Evolutionary conservation across 2,888 invertebrate genomes (phyloP), one percentile per base, ranked within the genome.

Genomic region (Rambutsinella grinnellia): DNA sequence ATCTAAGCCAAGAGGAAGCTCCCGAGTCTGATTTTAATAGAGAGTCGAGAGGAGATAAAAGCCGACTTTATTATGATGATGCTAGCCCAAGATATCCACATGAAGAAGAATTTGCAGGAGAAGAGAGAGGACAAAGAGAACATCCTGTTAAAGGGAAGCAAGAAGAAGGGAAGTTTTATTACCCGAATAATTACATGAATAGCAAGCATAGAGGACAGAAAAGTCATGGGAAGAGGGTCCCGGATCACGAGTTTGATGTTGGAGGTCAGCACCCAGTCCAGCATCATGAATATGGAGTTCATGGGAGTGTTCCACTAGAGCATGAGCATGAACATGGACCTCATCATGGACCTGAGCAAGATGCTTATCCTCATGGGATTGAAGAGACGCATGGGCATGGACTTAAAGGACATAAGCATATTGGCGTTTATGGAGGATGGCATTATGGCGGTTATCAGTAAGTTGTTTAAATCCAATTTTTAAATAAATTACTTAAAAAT

Each of bases 21-120:
- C 36, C 28, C 24, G 61, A 51, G 2, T 47, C 63, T 13, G 70
- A 70, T 27, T 47, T 61, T n/a, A 61, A 54, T 26, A 54, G 54
- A 10, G 66, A 66, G 10, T 46, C 56, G 19, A 23, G 54, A 15
- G 66, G 26, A 2, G 75, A 49, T 3, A 78, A 71, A 58, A 68
- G 57, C 26, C 44, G 71, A 21, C 51, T 78, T 46, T 78, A 78
- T 49, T 78, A 78, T 23, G 77, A 67, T 13, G 77, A 78, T 15
- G 46, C 63, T 24, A 15, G 17, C 3, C 63, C 69, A 53, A 57
- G 17, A 13, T 65, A n/a, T 28, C 10, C 47, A 15, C 28, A 53
- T 28, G 24, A 47, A 6, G 57, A 57, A n/a, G n/a, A n/a, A n/a
- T n/a, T n/a, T n/a, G n/a, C n/a, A n/a, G n/a, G n/a, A n/a, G n/a